phyloP scores from a whole-genome alignment of 1,140 invertebrate genomes.

The Leptopilina clavipes region DNA sequence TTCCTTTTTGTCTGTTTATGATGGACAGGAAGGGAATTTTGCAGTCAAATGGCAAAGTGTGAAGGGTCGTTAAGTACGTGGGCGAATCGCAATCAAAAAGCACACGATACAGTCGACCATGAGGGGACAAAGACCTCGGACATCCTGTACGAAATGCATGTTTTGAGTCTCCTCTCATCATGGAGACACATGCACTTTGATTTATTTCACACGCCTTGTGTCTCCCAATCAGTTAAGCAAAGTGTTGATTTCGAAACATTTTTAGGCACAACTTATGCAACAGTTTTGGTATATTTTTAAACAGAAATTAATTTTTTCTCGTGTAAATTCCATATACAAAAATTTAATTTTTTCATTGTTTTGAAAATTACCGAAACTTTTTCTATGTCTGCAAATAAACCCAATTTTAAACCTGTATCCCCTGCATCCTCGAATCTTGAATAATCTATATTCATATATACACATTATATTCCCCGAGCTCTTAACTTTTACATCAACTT shows the following conservation, averaged over 20 bases:
- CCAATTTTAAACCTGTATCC: too few species aligned
- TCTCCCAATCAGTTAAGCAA: conserved; percentile 16
- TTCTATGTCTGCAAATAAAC: too few species aligned
- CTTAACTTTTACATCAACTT: conserved; percentile 20
- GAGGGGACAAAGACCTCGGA: conserved; percentile 30
- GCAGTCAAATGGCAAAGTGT: conserved; percentile 21
- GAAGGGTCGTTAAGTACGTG: conserved; percentile 23
- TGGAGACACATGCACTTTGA: conserved; percentile 21
- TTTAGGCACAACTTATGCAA: neutral
- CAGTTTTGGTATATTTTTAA: conserved; percentile 11
- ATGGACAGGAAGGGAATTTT: conserved; percentile 28
- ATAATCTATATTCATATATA: too few species aligned
- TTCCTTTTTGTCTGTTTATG: neutral
- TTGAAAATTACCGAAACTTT: neutral
- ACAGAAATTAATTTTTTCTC: neutral
- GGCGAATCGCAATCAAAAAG: conserved; percentile 24
- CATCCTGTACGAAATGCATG: conserved; percentile 5
- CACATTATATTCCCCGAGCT: too few species aligned
- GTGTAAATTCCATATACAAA: neutral
- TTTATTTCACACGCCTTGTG: conserved; percentile 33
- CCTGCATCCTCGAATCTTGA: too few species aligned
- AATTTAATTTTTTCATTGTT: too few species aligned
- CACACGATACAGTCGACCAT: conserved; percentile 10
- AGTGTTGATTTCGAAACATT: conserved; percentile 10
- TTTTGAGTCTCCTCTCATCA: conserved; percentile 21